Evolutionary conservation across 2,888 invertebrate genomes (phyloP).

Genomic region (Ochropacha duplaris): DNA sequence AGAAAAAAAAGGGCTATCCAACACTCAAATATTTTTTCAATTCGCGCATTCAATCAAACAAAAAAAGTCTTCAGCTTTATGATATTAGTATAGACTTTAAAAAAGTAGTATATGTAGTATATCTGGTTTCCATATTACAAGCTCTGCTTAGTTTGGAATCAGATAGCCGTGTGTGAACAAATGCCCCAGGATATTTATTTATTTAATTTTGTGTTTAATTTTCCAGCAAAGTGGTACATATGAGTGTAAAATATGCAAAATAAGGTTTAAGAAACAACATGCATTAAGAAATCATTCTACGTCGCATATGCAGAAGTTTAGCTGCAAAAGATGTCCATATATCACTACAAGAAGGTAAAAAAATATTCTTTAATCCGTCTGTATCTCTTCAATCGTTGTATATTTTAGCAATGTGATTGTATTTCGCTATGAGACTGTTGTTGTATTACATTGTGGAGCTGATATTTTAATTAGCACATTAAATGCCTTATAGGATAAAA

Average conservation of each 20-base stretch:
- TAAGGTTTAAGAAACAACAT: slow-evolving; percentile 64
- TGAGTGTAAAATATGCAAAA: slow-evolving; percentile 68
- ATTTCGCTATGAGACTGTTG: neutral
- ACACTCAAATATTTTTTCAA: too few species aligned
- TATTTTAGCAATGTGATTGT: neutral
- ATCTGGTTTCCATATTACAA: too few species aligned
- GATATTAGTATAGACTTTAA: too few species aligned
- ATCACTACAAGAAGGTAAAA: slow-evolving; percentile 64
- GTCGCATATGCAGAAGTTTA: slow-evolving; percentile 70
- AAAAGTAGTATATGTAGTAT: too few species aligned
- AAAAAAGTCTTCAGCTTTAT: too few species aligned
- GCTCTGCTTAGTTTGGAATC: too few species aligned
- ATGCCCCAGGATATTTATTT: too few species aligned
- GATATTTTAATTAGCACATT: neutral
- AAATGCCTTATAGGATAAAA: neutral
- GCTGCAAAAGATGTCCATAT: slow-evolving; percentile 66
- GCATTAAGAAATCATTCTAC: slow-evolving; percentile 71
- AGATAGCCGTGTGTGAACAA: too few species aligned
- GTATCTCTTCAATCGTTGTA: neutral
- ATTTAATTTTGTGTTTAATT: too few species aligned
- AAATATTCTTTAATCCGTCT: neutral
- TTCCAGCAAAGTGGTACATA: slow-evolving; percentile 66
- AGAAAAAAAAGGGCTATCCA: too few species aligned
- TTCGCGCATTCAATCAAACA: too few species aligned
- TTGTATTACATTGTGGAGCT: neutral